Percentiles rank a stretch among this genome's conserved stretches.
These are phyloP conservation scores for Phoenicopterus ruber DNA, from an alignment of 2,113 vertebrate species.

Conservation along the genomic window DNA sequence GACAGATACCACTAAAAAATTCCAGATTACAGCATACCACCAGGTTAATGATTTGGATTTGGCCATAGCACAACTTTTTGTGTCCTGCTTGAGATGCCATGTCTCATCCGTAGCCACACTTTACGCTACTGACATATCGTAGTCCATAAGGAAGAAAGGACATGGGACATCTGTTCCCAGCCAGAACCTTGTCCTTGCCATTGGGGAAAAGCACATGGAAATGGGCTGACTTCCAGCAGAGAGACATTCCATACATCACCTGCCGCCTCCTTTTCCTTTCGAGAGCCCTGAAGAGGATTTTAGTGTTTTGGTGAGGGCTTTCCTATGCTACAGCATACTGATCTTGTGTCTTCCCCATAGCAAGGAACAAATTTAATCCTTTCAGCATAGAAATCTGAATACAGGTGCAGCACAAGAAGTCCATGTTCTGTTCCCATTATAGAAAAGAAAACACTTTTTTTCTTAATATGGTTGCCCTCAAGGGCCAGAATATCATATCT, in stretches of 20 bases:
- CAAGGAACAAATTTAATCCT: not conserved
- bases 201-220: not conserved
- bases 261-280: not conserved
- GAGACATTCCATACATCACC: not conserved
- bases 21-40: not conserved
- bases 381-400: not conserved
- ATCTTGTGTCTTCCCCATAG: not conserved
- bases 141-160: not conserved
- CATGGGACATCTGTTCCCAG: not conserved
- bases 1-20: not conserved
- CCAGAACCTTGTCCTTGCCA: not conserved
- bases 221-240: not conserved
- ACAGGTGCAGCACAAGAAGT: not conserved
- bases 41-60: not conserved
- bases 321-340: not conserved
- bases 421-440: not conserved
- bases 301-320: not conserved
- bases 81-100: not conserved
- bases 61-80: not conserved
- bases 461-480: not conserved
- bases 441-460: not conserved
- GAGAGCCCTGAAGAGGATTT: not conserved
- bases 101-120: not conserved
- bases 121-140: rapidly evolving
- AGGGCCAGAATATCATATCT: not conserved